Percentiles rank a stretch among this genome's conserved stretches.
Evolutionary conservation across 1,140 invertebrate species (phyloP).

Genomic region (Scaptomyza graminum): DNA sequence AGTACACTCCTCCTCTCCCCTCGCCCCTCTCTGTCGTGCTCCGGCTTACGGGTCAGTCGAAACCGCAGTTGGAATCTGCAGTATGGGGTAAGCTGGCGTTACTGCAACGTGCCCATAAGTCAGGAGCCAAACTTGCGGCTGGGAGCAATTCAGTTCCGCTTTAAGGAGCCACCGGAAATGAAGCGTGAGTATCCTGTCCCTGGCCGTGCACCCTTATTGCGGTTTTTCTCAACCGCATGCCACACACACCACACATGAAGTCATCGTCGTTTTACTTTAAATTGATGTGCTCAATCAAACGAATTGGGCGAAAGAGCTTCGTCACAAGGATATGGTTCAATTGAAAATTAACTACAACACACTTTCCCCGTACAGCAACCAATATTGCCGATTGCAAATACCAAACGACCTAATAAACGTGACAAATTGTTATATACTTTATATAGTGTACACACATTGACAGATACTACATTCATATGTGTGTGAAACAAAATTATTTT

Average conservation of each 20-base stretch:
- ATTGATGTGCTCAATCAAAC: constrained; percentile 60
- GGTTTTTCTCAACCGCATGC: constrained; percentile 27
- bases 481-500: constrained; percentile 18
- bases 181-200: constrained; percentile 40
- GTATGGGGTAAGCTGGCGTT: constrained; percentile 37
- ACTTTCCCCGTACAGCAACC: constrained; percentile 13
- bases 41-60: constrained; percentile 1
- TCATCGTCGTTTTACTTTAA: constrained; percentile 49
- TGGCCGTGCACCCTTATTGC: neutral
- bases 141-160: constrained; percentile 51
- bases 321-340: constrained; percentile 38
- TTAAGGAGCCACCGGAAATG: constrained; percentile 51
- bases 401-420: constrained; percentile 56
- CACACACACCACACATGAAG: constrained; percentile 38
- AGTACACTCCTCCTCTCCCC: neutral
- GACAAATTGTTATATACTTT: constrained; percentile 46
- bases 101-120: constrained; percentile 37
- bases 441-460: neutral
- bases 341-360: constrained; percentile 56
- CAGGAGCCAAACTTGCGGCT: constrained; percentile 35
- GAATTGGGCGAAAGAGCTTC: constrained; percentile 32
- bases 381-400: constrained; percentile 14
- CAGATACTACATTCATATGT: neutral
- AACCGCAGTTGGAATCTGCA: constrained; percentile 21
- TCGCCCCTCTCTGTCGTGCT: neutral